Evolutionary conservation across 2,113 vertebrate genomes (phyloP), one percentile per base, ranked within the genome.

Genomic region (Empidonax alnorum): DNA sequence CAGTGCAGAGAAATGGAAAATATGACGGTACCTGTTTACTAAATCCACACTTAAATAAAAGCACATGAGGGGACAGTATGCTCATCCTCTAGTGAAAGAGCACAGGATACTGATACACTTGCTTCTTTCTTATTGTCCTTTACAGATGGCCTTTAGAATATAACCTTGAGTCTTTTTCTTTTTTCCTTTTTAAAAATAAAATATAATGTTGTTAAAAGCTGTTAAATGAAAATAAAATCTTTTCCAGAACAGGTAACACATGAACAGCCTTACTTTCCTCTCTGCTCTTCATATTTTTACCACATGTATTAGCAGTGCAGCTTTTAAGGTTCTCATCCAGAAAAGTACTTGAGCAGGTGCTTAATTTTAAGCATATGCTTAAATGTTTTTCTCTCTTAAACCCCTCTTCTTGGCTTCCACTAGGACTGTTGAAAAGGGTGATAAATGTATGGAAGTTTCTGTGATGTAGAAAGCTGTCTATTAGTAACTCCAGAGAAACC

Each of bases 381-480:
- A 88, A 88, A 87, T 50, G n/a, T 71, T 95, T 97, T 95, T 91
- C 78, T 94, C 59, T 82, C 71, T 90, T 95, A 85, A 94, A 52
- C 80, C 58, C 74, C 84, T 92, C 61, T 96, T 72, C 58, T 84
- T 95, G 83, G 90, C 88, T 94, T 87, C 84, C 56, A 80, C 47
- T 74, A 83, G 28, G 58, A 61, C 62, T 2, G 53, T 49, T 92
- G 95, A 94, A 96, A 96, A 94, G 90, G 73, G 65, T 95, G 88
- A 96, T 93, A 93, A 95, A 97, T 94, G 68, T 68, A 89, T 94
- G 90, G 89, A 97, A 95, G 88, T 92, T 95, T 95, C 94, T 92
- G 79, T 96, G 94, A 94, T 97, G 90, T 92, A 94, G 86, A 93
- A 94, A 94, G 53, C 86, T 95, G 93, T 97, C 92, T 95, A 90